Conservation (phyloP, 1,140 invertebrate species). For the Oedothorax gibbosus region DNA sequence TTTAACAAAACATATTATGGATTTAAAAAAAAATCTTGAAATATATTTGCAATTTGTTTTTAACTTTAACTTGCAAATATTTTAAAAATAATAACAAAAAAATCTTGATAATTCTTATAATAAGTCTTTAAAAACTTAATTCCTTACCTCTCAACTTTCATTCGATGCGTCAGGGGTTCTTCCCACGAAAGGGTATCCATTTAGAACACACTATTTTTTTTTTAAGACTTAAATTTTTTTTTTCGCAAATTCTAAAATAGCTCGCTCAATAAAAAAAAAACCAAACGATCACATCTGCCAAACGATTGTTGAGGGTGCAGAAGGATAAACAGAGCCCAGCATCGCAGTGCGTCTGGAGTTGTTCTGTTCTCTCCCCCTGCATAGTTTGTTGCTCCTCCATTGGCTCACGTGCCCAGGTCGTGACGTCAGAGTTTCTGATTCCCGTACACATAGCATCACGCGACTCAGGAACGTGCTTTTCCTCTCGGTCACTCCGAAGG, state of each 20-base stretch:
- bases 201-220: conserved; percentile 31
- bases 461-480: conserved; percentile 48
- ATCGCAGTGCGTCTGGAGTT: conserved; percentile 33
- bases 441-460: conserved; percentile 52
- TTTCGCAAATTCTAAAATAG: no score
- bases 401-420: conserved; percentile 51
- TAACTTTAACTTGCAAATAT: not conserved
- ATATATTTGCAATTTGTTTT: no score
- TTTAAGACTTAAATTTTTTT: not conserved
- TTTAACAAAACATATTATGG: no score
- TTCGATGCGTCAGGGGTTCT: conserved; percentile 42
- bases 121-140: not conserved
- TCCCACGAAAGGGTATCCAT: conserved; percentile 53
- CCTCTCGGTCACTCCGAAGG: not conserved
- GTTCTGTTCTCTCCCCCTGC: conserved; percentile 31
- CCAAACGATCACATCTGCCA: no score
- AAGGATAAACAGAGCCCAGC: not conserved
- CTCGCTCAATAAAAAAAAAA: no score
- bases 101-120: not conserved
- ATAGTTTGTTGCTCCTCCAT: conserved; percentile 58
- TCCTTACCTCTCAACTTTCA: conserved; percentile 53
- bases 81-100: not conserved
- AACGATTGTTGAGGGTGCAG: not conserved
- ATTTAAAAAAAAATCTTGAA: no score
- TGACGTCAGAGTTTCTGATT: conserved; percentile 39